Evolutionary conservation across 1,140 invertebrate species (phyloP), one percentile per base, ranked within the genome.

Genomic region (Drosophila nigrodunni): DNA sequence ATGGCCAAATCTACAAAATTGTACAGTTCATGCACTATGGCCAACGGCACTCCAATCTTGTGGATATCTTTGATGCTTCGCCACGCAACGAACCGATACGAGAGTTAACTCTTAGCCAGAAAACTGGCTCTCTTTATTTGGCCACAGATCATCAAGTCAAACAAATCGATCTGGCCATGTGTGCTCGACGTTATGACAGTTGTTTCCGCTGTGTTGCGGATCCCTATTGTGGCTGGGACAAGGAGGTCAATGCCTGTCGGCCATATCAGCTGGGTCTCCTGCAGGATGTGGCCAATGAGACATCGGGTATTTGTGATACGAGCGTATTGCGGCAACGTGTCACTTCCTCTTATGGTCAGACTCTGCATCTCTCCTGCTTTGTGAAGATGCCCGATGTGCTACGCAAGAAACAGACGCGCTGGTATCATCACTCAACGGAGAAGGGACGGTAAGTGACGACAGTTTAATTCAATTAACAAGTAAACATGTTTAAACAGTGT

Each of bases 191-290:
- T 54, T 96, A 97, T 87, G 96, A 96, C 90, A 96, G 95, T 81
- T 97, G 96, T 80, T 93, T 96, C 25, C 94, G 96, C 49, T 97
- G 96, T 89, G 95, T 96, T 4, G 94, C 95, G 68, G 96, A 97
- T 93, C 96, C 96, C 0, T 97, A 97, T 85, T 97, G 96, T 77
- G 96, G 96, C 18, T 97, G 96, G 96, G 96, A 97, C 89, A 95
- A 96, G 80, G 96, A 97, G 77, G 94, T 94, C 0, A 95, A 94
- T 15, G 94, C 94, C 21, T 97, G 96, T 89, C 95, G 95, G 64
- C 95, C 96, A 0, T 97, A 96, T 89, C 94, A 86, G 90, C 94
- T 92, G 92, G 96, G 96, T 75, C 85, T 94, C 13, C 90, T 94
- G 15, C 94, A 92, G 93, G 96, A 96, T 85, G 96, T 96, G 30